Percentiles rank a stretch among this genome's conserved stretches.
phyloP scores from a whole-genome alignment of 2,797 vertebrate species.

The Ceryle rudis region DNA sequence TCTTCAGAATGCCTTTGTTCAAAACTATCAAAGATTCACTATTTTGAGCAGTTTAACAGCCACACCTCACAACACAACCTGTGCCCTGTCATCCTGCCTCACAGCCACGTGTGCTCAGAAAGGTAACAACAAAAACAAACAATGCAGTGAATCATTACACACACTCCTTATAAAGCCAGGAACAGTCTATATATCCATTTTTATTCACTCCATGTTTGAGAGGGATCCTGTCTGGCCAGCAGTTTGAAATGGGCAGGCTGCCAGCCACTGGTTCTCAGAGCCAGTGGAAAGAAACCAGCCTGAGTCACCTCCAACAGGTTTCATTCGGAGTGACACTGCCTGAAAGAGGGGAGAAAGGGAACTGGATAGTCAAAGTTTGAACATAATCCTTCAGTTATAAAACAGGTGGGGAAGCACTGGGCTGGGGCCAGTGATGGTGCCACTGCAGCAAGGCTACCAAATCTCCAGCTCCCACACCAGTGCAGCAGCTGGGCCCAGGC shows the following conservation, averaged over 20 bases:
- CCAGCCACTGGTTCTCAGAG: not conserved
- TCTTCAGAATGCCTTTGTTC: not conserved
- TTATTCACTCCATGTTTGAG: not conserved
- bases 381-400: not conserved
- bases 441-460: rapidly evolving
- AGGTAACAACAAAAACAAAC: not conserved
- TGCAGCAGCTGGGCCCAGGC: rapidly evolving
- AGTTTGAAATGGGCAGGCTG: not conserved
- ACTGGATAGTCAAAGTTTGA: not conserved
- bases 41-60: not conserved
- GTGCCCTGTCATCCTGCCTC: not conserved
- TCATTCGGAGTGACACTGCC: rapidly evolving
- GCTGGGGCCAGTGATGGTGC: rapidly evolving
- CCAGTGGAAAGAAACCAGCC: not conserved
- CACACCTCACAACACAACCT: not conserved
- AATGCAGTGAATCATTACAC: not conserved
- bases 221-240: not conserved
- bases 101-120: rapidly evolving
- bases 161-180: not conserved
- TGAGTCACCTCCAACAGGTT: not conserved
- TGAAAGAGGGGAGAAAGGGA: not conserved
- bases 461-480: not conserved
- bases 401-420: rapidly evolving
- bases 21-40: not conserved
- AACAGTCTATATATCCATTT: not conserved